phyloP scores from a whole-genome alignment of 1,140 invertebrate genomes.

The Drosophila malerkotliana region DNA sequence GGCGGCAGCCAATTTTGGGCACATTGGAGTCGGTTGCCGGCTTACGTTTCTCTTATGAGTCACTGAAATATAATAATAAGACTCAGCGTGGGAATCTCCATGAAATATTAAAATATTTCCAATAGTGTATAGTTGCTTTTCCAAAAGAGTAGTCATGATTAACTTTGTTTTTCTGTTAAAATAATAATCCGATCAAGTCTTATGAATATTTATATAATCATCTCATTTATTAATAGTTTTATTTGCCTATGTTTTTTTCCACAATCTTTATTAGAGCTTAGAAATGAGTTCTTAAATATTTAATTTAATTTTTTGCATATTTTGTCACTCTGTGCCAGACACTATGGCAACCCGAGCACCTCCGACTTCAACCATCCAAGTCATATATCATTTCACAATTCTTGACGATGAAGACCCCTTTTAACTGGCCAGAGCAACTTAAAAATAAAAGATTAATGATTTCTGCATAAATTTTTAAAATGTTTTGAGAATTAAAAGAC shows the following conservation, averaged over 20 bases:
- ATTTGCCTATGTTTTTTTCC: neutral
- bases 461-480: slow-evolving; percentile 40
- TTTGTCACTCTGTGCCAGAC: slow-evolving; percentile 55
- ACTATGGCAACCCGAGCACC: slow-evolving; percentile 24
- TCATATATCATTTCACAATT: slow-evolving; percentile 43
- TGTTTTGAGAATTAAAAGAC: slow-evolving; percentile 46
- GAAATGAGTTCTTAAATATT: neutral
- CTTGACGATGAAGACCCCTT: slow-evolving; percentile 51
- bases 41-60: slow-evolving; percentile 33
- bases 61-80: slow-evolving; percentile 19
- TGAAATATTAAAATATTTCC: neutral
- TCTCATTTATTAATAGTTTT: neutral
- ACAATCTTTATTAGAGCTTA: neutral
- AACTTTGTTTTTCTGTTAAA: neutral
- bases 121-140: too few species aligned
- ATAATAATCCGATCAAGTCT: neutral
- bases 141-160: too few species aligned
- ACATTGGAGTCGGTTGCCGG: slow-evolving; percentile 20
- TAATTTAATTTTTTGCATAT: slow-evolving; percentile 34
- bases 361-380: slow-evolving; percentile 14
- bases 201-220: neutral
- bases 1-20: slow-evolving; percentile 34
- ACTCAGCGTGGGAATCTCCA: slow-evolving; percentile 45
- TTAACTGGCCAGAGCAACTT: slow-evolving; percentile 36
- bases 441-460: slow-evolving; percentile 44